Percentiles rank a stretch among this genome's conserved stretches.
Conservation (phyloP, 1,140 invertebrate genomes). For the Streblospio benedicti region DNA sequence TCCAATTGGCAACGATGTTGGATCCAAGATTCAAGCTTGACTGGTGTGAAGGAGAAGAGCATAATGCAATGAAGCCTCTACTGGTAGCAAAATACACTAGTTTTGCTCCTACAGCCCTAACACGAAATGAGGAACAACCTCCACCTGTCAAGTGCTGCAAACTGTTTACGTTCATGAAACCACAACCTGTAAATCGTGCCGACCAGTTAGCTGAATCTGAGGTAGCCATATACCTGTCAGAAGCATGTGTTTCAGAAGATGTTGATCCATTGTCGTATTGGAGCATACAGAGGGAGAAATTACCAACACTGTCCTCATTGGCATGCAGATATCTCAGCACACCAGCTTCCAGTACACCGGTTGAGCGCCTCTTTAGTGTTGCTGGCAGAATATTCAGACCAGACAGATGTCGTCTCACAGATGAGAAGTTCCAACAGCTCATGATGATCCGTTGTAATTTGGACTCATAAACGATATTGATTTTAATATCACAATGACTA, state of each 20-base stretch:
- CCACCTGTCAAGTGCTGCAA: too few species aligned
- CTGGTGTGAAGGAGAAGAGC: neutral
- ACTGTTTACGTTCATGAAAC: too few species aligned
- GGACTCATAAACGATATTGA: neutral
- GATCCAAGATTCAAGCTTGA: neutral
- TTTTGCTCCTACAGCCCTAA: neutral
- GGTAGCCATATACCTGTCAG: neutral
- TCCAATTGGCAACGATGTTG: neutral
- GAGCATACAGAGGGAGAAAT: neutral
- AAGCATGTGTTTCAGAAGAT: neutral
- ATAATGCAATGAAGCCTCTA: neutral
- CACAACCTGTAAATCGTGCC: too few species aligned
- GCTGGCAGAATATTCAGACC: neutral
- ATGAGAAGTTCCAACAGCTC: constrained; percentile 2
- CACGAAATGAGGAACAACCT: neutral
- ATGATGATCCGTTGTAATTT: neutral
- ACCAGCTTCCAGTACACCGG: neutral
- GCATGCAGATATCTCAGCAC: neutral
- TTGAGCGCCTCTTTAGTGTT: neutral
- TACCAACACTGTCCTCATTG: neutral
- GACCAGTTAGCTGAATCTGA: neutral
- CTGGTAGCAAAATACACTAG: neutral
- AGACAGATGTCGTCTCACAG: constrained; percentile 4
- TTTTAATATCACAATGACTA: too few species aligned
- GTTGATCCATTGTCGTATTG: neutral